A percentile compares a stretch with the other conserved stretches of the same genome.
Evolutionary conservation across 2,797 vertebrate species (phyloP).

Genomic region (Rhinoraja longicauda): DNA sequence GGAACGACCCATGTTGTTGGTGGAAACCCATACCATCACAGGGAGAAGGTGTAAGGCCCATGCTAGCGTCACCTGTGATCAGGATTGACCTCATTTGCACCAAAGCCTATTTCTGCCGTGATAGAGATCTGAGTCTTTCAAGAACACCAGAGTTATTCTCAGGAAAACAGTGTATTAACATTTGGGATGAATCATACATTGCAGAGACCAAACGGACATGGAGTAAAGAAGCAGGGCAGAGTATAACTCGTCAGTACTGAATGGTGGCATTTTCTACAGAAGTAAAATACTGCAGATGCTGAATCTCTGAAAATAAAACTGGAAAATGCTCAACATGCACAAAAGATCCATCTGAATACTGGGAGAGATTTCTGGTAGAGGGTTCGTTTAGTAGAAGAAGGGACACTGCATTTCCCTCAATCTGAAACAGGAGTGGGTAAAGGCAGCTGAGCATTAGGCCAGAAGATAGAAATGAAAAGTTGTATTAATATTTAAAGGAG

Average conservation of each 20-base stretch:
- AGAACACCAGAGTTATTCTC: background rate
- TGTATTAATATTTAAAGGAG: background rate
- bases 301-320: background rate
- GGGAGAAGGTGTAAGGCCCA: no score
- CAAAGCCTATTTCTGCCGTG: background rate
- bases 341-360: background rate
- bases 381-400: background rate
- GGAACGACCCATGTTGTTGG: no score
- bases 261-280: background rate
- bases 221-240: background rate
- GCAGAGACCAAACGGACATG: background rate
- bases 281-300: background rate
- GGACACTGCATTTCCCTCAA: background rate
- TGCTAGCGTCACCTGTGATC: no score
- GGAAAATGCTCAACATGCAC: background rate
- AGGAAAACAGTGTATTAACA: background rate
- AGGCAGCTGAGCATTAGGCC: no score
- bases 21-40: no score
- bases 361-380: background rate
- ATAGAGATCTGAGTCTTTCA: background rate
- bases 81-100: background rate
- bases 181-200: background rate
- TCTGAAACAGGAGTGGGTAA: background rate
- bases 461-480: background rate
- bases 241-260: no score